These are phyloP conservation scores for Sinocyclocheilus maitianheensis DNA, from an alignment of 2,113 vertebrate species.

Conservation along the genomic window DNA sequence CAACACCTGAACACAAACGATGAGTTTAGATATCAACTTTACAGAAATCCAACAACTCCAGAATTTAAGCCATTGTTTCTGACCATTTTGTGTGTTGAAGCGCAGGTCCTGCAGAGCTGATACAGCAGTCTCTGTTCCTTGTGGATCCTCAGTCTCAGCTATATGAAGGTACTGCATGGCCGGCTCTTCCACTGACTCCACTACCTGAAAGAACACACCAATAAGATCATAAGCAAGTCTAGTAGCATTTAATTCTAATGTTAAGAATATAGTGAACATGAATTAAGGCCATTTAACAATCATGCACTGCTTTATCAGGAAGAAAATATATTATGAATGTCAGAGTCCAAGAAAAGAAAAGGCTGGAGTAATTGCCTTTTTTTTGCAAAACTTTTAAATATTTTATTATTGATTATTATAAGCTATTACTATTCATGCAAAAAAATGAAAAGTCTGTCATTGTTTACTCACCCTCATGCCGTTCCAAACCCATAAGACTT, in stretches of 20 bases:
- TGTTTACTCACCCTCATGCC: neutral
- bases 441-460: neutral
- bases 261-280: too few species aligned
- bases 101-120: constrained; percentile 85
- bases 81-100: constrained; percentile 85
- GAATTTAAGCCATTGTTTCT: constrained; percentile 35
- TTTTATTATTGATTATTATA: too few species aligned
- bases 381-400: too few species aligned
- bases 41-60: neutral
- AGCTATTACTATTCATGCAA: too few species aligned
- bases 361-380: neutral
- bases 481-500: neutral
- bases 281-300: neutral
- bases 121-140: constrained; percentile 84
- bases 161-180: constrained; percentile 83
- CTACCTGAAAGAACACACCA: constrained; percentile 65
- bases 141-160: constrained; percentile 82
- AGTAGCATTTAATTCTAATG: neutral
- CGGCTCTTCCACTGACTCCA: constrained; percentile 77
- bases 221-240: neutral
- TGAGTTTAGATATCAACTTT: constrained; percentile 10
- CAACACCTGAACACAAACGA: constrained; percentile 43
- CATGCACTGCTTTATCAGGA: neutral
- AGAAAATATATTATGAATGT: neutral
- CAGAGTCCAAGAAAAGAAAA: neutral